Base-by-base conservation (phyloP, 2,797 vertebrate genomes). In the Geotrypetes seraphini region DNA sequence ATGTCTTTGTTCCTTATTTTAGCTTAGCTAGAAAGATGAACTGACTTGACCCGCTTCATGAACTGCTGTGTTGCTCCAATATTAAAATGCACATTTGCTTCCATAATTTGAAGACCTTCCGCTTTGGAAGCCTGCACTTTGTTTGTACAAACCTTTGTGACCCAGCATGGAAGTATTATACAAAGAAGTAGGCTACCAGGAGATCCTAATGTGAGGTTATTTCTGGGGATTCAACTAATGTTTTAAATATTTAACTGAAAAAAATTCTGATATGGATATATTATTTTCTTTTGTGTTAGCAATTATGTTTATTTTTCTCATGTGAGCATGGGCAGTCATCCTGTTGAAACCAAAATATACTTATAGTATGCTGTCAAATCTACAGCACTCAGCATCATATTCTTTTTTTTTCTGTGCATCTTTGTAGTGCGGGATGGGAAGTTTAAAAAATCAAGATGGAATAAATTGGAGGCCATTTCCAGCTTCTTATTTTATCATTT, bases 181-280 rank as follows among this genome's bases (percentile, higher is more conserved):
- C 12, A 15, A 22, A 57, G 33, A 36, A 41, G 42, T 57, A 27
- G 29, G 47, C 28, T 38, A 24, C 25, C 7, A 24, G 24, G 19
- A 5, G 21, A 20, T 57, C 31, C 26, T 25, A 44, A 22, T 19
- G 46, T 28, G 53, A 52, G 23, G 31, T 22, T 48, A 35, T 63
- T 53, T 47, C 15, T 20, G n/a, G 23, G 44, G 36, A 22, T 33
- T 31, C 30, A 8, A 19, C 31, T 25, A 27, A 35, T 37, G 16
- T 44, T 43, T 43, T 39, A 50, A 33, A 35, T 52, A 43, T 19
- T 46, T 33, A 42, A 50, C 39, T 26, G 32, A 47, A 60, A 47
- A n/a, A 31, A 22, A 35, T 47, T 56, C 15, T 17, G 25, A 31
- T 3, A 10, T 24, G 16, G 18, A 20, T 20, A 10, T 12, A 7